Evolutionary conservation across 2,888 invertebrate genomes (phyloP), one percentile per base, ranked within the genome.

Genomic region (Chloroclysta siterata): DNA sequence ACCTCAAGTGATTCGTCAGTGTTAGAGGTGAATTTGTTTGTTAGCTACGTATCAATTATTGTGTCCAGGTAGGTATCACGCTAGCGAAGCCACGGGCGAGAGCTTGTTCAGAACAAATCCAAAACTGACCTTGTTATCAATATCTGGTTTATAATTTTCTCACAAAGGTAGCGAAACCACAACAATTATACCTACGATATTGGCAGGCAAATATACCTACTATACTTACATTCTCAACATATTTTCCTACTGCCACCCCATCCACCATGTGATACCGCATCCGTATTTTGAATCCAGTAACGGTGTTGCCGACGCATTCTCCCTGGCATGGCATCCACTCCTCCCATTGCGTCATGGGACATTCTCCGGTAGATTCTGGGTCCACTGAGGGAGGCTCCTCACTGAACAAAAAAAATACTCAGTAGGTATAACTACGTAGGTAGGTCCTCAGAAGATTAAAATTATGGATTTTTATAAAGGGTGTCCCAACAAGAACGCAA

Each of bases 301-400:
- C 47, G 6, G 69, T 75, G 4, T 79, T 80, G 11, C 83, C 80
- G 5, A 73, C 67, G 36, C 92, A 92, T 0, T 78, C 78, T 0
- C 89, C 89, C 15, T 84, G 82, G 64, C 90, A 90, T 0, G 81
- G 77, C 55, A 78, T 66, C 90, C 91, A 90, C 0, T 87, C 84
- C 4, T 84, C 85, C 91, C 91, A 92, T 0, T 76, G 69, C 0
- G 87, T 83, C 80, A 89, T 80, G 0, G 87, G 85, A 57, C 92
- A 92, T 0, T 81, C 73, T 1, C 77, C 69, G 5, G 80, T 57
- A 0, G 84, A 81, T 0, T 77, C 73, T 0, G 87, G 84, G 46
- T 88, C 87, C 0, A 81, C 69, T 0, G 74, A 44, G 0, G 78
- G 72, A 5, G 80, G 75, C 33, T 78, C 77, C 66, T 84, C 86